Conservation (phyloP, 1,140 invertebrate genomes). For the Panagrolaimus sp. region DNA sequence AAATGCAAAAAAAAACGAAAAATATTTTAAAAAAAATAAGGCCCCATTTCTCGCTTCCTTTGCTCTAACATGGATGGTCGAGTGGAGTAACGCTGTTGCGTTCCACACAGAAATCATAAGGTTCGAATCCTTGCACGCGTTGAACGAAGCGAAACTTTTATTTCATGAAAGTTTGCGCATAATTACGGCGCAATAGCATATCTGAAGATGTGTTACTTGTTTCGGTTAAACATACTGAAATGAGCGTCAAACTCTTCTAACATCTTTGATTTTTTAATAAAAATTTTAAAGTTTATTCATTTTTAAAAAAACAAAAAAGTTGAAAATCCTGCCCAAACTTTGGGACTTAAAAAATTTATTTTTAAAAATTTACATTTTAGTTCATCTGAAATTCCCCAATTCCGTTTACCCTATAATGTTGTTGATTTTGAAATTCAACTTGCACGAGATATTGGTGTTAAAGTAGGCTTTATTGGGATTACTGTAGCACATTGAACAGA, state of each 20-base stretch:
- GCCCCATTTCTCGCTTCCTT: background rate
- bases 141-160: background rate
- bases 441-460: slow-evolving; percentile 84
- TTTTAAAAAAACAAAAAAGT: slow-evolving; percentile 3
- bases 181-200: background rate
- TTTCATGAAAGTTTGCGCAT: background rate
- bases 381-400: slow-evolving; percentile 91
- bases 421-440: slow-evolving; percentile 88
- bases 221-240: background rate
- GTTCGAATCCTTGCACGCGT: slow-evolving; percentile 13
- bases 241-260: slow-evolving; percentile 21
- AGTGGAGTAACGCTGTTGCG: background rate
- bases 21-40: background rate
- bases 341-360: no score
- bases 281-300: slow-evolving; percentile 3
- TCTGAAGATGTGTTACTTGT: slow-evolving; percentile 14
- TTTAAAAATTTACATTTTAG: slow-evolving; percentile 63
- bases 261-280: slow-evolving; percentile 8
- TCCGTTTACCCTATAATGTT: slow-evolving; percentile 81
- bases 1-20: background rate
- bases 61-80: background rate
- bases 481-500: background rate
- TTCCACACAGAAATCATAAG: background rate
- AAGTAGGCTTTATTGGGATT: slow-evolving; percentile 66
- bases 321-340: no score